phyloP scores from a whole-genome alignment of 2,113 vertebrate species.

The Ciconia stormi region DNA sequence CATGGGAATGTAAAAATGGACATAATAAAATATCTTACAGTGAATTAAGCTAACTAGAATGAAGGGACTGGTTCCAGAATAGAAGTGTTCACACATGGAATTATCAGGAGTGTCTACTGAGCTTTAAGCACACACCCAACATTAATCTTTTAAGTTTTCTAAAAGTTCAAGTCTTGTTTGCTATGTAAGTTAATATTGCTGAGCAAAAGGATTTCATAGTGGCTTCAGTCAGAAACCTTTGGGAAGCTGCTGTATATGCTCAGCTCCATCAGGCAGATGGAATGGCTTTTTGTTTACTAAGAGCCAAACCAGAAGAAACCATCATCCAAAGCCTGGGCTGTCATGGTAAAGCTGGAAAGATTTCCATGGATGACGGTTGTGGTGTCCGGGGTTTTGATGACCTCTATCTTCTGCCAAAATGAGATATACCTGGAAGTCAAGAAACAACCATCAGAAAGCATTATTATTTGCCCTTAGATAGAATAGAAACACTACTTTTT shows the following conservation, averaged over 20 bases:
- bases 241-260: not conserved
- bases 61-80: not conserved
- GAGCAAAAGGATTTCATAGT: not conserved
- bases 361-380: not conserved
- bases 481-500: not conserved
- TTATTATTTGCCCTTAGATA: not conserved
- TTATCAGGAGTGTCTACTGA: not conserved
- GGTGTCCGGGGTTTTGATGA: not conserved
- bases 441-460: not conserved
- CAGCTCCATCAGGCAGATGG: not conserved
- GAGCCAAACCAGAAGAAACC: not conserved
- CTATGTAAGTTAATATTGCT: not conserved
- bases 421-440: not conserved
- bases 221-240: not conserved
- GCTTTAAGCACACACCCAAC: not conserved
- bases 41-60: not conserved
- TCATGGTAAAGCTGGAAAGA: not conserved
- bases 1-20: not conserved
- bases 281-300: not conserved
- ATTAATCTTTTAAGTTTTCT: not conserved
- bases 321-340: rapidly evolving
- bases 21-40: not conserved
- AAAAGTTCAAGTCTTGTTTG: not conserved
- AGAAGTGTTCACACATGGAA: not conserved
- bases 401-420: not conserved